Evolutionary conservation across 2,797 vertebrate species (phyloP).

Genomic region (Coregonus sp.): DNA sequence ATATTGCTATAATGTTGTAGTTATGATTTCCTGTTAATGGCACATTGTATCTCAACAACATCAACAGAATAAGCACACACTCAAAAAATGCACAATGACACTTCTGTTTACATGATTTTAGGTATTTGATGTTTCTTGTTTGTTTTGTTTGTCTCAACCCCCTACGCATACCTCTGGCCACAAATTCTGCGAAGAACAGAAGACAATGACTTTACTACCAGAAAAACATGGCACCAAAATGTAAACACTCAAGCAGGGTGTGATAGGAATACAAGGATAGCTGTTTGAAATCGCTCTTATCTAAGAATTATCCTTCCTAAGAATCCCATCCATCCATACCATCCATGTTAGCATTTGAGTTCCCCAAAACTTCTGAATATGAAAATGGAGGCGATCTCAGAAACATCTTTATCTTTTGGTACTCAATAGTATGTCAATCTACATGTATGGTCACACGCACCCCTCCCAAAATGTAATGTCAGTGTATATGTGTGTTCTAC

Average conservation of each 20-base stretch:
- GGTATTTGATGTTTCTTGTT: slow-evolving; percentile 56
- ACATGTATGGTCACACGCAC: slow-evolving; percentile 39
- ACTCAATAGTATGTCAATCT: slow-evolving; percentile 26
- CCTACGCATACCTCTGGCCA: slow-evolving; percentile 43
- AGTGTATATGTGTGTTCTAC: slow-evolving; percentile 15
- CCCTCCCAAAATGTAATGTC: slow-evolving; percentile 9
- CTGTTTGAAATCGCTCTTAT: slow-evolving; percentile 14
- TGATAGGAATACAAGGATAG: slow-evolving; percentile 11
- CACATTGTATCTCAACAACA: slow-evolving; percentile 78
- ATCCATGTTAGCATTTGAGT: background rate
- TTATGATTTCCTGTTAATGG: slow-evolving; percentile 78
- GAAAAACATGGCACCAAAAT: slow-evolving; percentile 32
- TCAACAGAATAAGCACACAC: slow-evolving; percentile 78
- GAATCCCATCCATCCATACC: slow-evolving; percentile 11
- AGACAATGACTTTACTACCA: slow-evolving; percentile 48
- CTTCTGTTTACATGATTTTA: slow-evolving; percentile 79
- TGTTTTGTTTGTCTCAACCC: slow-evolving; percentile 46
- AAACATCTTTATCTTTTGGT: slow-evolving; percentile 29
- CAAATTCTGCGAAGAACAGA: background rate
- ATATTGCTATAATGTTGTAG: slow-evolving; percentile 73
- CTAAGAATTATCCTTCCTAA: slow-evolving; percentile 16
- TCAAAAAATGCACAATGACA: slow-evolving; percentile 77
- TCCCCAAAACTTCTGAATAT: background rate
- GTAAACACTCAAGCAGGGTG: slow-evolving; percentile 18
- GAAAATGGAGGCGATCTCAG: slow-evolving; percentile 28